Base-by-base conservation (phyloP, 2,797 vertebrate species). In the Sciurus vulgaris region DNA sequence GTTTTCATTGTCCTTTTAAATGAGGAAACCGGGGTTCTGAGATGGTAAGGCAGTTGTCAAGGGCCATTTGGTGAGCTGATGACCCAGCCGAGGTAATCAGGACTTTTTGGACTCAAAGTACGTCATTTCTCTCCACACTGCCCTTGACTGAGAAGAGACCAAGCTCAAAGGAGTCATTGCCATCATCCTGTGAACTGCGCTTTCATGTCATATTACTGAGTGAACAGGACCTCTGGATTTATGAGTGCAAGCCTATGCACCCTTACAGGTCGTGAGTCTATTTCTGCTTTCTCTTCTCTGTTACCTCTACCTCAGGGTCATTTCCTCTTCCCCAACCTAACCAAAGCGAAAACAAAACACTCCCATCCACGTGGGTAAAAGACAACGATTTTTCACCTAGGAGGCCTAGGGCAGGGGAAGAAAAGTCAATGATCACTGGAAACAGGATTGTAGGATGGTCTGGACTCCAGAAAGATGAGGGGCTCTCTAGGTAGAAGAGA, bases 231-330 rank as follows among this genome's bases (percentile, higher is more conserved):
- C 22, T 35, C 63, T 47, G 4, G 41, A 30, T 51, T 63, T 7
- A 74, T 2, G 20, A 14, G 47, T 18, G n/a, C 7, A 1, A 5
- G 13, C 38, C n/a, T 41, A 14, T 9, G 22, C 7, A 14, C 26
- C 49, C 33, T 82, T 17, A 30, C 0, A 18, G 20, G 47, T 49
- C 13, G 0, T 9, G 3, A 0, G 15, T 26, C 14, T 17, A 1
- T 30, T 61, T 88, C 65, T 81, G 41, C 38, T 11, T 35, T 49
- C 24, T 86, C 38, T 89, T 72, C 47, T 81, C 85, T 74, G 33
- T 44, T n/a, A 47, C n/a, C 49, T 30, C 22, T 6, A 15, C 26
- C 20, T 0, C 17, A 5, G 12, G n/a, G 11, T 51, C 35, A 28
- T 89, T 79, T 89, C 69, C 70, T 86, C 28, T 89, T 77, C 54